Conservation (phyloP, 2,113 vertebrate genomes). For the Rattus norvegicus region GRCr8 NC_086022.1:85735001-85735500, state of each 20-base stretch:
- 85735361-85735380: neutral
- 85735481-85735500: neutral
- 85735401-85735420: neutral
- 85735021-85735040: constrained; percentile 49
- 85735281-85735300: neutral
- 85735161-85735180: neutral
- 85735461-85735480: neutral
- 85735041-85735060: neutral
- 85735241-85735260: neutral
- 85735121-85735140: neutral
- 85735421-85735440: neutral
- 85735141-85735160: neutral
- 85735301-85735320: neutral
- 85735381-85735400: neutral
- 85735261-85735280: neutral
- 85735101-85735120: neutral
- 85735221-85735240: neutral
- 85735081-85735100: neutral
- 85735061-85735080: constrained; percentile 15
- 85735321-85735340: fast-evolving
- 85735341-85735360: neutral
- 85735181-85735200: neutral
- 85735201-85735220: neutral
- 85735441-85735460: neutral
- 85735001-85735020: constrained; percentile 53